Base-by-base conservation (phyloP, 1,140 invertebrate genomes). In the Neuroterus valhalla region DNA sequence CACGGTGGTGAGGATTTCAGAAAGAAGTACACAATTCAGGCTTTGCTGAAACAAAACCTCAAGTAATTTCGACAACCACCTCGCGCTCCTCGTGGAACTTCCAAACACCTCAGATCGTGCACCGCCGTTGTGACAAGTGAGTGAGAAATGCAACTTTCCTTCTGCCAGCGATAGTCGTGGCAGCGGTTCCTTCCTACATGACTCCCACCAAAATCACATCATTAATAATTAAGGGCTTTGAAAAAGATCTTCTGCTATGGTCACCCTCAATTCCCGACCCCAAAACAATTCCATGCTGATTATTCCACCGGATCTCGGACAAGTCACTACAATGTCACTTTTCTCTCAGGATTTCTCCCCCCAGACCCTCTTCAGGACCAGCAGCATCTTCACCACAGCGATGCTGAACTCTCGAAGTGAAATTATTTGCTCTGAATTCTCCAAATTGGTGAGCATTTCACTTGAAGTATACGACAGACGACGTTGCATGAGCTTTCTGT, bases 401-500 rank as follows among this genome's bases (percentile, higher is more conserved):
- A 6, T 68, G 46, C 46, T 17, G 38, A n/a, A 50, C 15, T 55
- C 66, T 50, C 66, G 72, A 68, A 66, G 31, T 74, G 38, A 45
- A 31, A 62, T 62, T n/a, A 62, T 5, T 38, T 1, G 31, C 6
- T 8, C 10, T 8, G 10, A n/a, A 23, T 19, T 15, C 62, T 45
- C 46, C 23, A 42, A 52, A 50, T 43, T 55, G 31, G 48, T 62
- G 48, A 19, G 52, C 48, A 72, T 72, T 66, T 43, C 66, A 31
- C 46, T 74, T 43, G 73, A 68, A 19, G 46, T 46, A 66, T 67
- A 68, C 26, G 26, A 48, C 38, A 48, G 71, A 70, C 70, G 68
- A 70, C 66, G 75, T 69, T 45, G 66, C 45, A 42, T 31, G 46
- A 43, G 26, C 70, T 26, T 38, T 45, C 21, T 66, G 23, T 52